Percentiles rank a stretch among this genome's conserved stretches.
Evolutionary conservation across 1,140 invertebrate species (phyloP).

Genomic region (Ostrea edulis): DNA sequence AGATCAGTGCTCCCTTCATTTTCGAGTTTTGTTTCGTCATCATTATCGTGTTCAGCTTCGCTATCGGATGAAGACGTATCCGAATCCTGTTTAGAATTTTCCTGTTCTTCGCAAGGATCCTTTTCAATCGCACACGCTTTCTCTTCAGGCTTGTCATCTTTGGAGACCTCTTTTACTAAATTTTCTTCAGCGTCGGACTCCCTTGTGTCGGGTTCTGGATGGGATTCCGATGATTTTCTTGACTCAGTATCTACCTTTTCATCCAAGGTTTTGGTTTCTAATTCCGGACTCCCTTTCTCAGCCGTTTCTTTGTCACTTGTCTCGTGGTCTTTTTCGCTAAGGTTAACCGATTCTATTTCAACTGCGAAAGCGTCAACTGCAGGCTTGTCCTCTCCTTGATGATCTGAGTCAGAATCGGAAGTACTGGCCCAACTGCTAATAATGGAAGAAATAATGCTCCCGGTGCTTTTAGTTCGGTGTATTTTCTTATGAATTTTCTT

Average conservation of each 20-base stretch:
- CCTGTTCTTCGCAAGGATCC: not conserved
- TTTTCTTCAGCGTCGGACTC: not conserved
- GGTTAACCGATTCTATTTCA: conserved; percentile 27
- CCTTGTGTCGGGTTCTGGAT: not conserved
- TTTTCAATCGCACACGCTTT: not conserved
- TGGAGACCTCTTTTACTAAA: not conserved
- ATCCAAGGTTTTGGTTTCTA: not conserved
- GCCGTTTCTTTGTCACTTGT: not conserved
- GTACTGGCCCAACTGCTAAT: conserved; percentile 3
- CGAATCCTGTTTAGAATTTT: not conserved
- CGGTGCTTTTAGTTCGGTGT: conserved; percentile 24
- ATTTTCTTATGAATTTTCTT: conserved; percentile 34
- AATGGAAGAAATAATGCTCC: conserved; percentile 33
- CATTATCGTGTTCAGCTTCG: not conserved
- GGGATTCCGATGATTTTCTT: not conserved
- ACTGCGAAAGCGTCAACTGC: not conserved
- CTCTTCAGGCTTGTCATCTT: not conserved
- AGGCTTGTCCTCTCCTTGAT: not conserved
- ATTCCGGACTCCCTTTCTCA: not conserved
- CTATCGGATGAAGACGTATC: not conserved
- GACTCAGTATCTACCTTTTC: not conserved
- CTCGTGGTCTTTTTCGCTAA: not conserved
- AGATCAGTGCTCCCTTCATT: not conserved
- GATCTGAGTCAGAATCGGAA: not conserved
- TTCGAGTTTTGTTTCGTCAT: not conserved